Conservation (phyloP, 2,113 vertebrate species). For the Xiphorhynchus elegans region DNA sequence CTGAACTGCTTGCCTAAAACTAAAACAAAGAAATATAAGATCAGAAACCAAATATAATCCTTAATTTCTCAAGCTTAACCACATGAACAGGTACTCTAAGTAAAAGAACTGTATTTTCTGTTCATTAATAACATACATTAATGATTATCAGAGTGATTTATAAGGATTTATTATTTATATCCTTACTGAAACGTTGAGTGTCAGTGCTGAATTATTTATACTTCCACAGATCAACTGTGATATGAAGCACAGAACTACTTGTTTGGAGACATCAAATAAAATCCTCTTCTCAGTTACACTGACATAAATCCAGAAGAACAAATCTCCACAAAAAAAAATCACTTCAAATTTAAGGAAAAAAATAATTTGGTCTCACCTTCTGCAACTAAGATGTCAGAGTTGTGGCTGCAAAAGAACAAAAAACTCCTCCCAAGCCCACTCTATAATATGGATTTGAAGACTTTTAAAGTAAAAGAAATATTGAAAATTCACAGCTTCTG, state of each 20-base stretch:
- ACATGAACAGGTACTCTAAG: background rate
- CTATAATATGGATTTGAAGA: background rate
- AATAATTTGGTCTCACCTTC: background rate
- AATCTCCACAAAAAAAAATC: background rate
- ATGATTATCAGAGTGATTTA: background rate
- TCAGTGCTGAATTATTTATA: background rate
- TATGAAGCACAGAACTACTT: background rate
- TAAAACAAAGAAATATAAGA: background rate
- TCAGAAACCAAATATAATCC: background rate
- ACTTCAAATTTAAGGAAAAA: background rate
- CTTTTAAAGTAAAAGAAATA: background rate
- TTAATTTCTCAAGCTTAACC: background rate
- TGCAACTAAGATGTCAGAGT: background rate
- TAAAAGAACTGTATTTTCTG: background rate
- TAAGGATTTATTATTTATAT: background rate
- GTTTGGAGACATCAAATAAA: background rate
- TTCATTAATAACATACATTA: background rate
- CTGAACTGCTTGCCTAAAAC: background rate
- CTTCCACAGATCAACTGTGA: background rate
- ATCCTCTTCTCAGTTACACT: background rate
- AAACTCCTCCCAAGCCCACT: background rate
- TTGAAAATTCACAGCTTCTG: background rate
- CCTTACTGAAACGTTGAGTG: background rate
- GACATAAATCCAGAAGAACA: background rate
- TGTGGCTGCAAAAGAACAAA: background rate